A percentile compares a stretch with the other conserved stretches of the same genome.
Conservation (phyloP, 2,888 invertebrate species). For the Sialis lutaria region DNA sequence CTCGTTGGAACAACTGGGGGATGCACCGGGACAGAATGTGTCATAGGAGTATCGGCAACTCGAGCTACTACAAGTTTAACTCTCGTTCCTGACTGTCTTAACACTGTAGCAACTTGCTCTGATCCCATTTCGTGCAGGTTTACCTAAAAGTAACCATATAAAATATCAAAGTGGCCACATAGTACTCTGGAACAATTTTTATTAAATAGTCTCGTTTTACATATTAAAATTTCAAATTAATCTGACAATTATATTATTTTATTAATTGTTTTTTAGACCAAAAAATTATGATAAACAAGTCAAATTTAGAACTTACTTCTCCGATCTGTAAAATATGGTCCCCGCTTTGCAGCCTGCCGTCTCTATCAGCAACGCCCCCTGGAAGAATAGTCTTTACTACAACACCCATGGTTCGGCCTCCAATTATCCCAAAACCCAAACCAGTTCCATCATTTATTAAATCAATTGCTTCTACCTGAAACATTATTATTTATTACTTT, state of each 20-base stretch:
- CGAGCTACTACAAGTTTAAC: slow-evolving; percentile 90
- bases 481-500: slow-evolving; percentile 1
- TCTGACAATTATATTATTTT: no score
- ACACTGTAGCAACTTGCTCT: slow-evolving; percentile 89
- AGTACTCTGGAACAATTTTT: no score
- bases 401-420: slow-evolving; percentile 94
- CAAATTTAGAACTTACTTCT: slow-evolving; percentile 15
- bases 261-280: no score
- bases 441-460: slow-evolving; percentile 95
- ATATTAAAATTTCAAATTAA: no score
- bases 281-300: not conserved
- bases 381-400: slow-evolving; percentile 97
- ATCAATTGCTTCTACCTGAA: slow-evolving; percentile 68
- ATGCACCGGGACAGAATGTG: slow-evolving; percentile 45
- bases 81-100: slow-evolving; percentile 88
- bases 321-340: slow-evolving; percentile 86
- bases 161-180: no score
- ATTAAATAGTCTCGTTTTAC: no score
- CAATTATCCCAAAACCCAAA: slow-evolving; percentile 96
- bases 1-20: slow-evolving; percentile 48
- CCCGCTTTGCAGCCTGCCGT: slow-evolving; percentile 90
- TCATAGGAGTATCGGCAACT: slow-evolving; percentile 59
- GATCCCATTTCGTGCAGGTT: slow-evolving; percentile 95
- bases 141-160: not conserved
- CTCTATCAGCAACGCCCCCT: slow-evolving; percentile 93